Conservation (phyloP, 2,888 invertebrate species). For the Digitonthophagus gazella region DNA sequence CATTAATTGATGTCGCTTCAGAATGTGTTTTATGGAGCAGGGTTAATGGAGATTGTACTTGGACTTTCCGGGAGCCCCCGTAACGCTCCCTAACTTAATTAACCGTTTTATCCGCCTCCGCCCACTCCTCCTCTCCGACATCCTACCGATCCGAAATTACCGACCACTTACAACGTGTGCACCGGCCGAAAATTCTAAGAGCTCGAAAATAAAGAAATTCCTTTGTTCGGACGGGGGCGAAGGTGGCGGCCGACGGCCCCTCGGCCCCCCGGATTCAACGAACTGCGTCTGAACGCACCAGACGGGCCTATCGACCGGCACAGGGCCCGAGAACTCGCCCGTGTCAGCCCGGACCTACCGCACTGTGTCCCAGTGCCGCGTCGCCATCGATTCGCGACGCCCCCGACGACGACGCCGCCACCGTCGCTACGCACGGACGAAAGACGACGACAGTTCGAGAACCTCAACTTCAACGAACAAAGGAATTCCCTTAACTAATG, state of each 20-base stretch:
- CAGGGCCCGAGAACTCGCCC: constrained; percentile 41
- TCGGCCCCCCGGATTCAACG: constrained; percentile 22
- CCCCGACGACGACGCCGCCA: constrained; percentile 22
- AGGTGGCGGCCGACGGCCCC: too few relatives aligned
- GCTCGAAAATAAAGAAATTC: too few relatives aligned
- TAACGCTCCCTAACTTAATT: constrained; percentile 37
- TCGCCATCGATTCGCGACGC: neutral
- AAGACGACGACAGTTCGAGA: constrained; percentile 23
- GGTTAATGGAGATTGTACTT: constrained; percentile 37
- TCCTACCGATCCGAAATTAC: neutral
- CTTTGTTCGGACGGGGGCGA: too few relatives aligned
- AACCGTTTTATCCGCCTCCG: constrained; percentile 33
- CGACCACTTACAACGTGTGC: neutral
- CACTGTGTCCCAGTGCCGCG: constrained; percentile 9
- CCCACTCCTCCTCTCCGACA: neutral
- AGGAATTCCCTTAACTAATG: too few relatives aligned
- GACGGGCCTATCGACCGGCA: constrained; percentile 42
- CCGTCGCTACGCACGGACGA: constrained; percentile 31
- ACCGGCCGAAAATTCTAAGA: too few relatives aligned
- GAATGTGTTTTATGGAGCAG: constrained; percentile 37
- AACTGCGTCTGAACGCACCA: constrained; percentile 37
- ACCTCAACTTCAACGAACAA: neutral
- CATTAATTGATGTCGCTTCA: constrained; percentile 40
- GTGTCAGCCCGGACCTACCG: constrained; percentile 30
- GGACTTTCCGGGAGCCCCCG: constrained; percentile 33